Evolutionary conservation across 2,797 vertebrate species (phyloP).

Genomic region (Acanthis flammea): DNA sequence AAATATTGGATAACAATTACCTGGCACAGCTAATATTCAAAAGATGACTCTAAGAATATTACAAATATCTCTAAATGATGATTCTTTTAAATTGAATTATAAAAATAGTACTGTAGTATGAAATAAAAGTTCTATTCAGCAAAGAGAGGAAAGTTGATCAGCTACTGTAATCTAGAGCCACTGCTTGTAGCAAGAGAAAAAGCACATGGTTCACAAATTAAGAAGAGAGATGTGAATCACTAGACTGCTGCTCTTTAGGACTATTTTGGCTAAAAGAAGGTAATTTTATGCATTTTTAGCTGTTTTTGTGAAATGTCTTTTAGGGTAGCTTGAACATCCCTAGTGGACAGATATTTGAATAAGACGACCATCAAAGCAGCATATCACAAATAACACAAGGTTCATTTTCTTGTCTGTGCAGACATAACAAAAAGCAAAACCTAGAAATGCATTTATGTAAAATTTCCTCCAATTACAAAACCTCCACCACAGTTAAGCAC

Average conservation of each 20-base stretch:
- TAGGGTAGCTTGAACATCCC: neutral
- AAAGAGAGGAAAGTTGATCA: neutral
- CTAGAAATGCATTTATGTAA: neutral
- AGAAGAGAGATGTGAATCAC: neutral
- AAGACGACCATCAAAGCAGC: neutral
- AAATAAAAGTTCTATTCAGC: neutral
- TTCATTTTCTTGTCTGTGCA: neutral
- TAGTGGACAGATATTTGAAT: neutral
- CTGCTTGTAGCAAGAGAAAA: neutral
- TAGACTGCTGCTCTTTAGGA: neutral
- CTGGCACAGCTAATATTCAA: neutral
- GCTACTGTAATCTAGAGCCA: neutral
- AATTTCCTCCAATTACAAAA: neutral
- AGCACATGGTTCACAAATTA: rapidly evolving
- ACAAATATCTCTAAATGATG: neutral
- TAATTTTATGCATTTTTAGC: neutral
- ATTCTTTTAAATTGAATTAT: neutral
- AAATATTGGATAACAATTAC: neutral
- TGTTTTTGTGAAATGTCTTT: neutral
- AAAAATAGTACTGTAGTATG: neutral
- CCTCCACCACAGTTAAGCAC: neutral
- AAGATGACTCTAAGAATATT: neutral
- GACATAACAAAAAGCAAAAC: neutral
- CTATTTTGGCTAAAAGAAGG: neutral
- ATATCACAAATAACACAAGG: neutral